These are phyloP conservation scores for Clepsis dumicolana DNA, from an alignment of 2,888 invertebrate species.

Conservation along the genomic window DNA sequence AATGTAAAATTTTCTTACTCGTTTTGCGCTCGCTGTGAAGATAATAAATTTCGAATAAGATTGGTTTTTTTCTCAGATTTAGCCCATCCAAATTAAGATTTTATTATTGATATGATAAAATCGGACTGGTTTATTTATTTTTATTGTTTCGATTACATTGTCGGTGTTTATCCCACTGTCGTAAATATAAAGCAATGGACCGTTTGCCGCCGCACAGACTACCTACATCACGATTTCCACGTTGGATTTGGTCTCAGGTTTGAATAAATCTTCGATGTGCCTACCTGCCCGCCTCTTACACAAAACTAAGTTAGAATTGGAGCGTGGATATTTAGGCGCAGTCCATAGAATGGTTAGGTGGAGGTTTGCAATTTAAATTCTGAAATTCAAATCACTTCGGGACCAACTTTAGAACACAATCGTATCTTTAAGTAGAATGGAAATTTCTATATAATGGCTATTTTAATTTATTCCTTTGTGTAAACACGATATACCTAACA, in stretches of 20 bases:
- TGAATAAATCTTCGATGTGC: slow-evolving; percentile 39
- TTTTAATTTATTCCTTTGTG: slow-evolving; percentile 44
- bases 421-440: slow-evolving; percentile 66
- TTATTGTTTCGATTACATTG: slow-evolving; percentile 38
- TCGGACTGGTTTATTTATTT: slow-evolving; percentile 35
- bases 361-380: slow-evolving; percentile 72
- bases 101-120: slow-evolving; percentile 35
- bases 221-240: slow-evolving; percentile 38
- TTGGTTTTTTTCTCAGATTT: slow-evolving; percentile 37
- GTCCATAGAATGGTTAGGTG: slow-evolving; percentile 55
- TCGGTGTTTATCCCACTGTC: slow-evolving; percentile 38
- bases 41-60: slow-evolving; percentile 40
- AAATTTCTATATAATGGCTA: slow-evolving; percentile 58
- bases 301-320: slow-evolving; percentile 44
- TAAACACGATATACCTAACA: slow-evolving; percentile 38
- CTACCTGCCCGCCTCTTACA: slow-evolving; percentile 37
- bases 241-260: slow-evolving; percentile 34
- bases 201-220: slow-evolving; percentile 13
- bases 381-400: slow-evolving; percentile 80
- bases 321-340: slow-evolving; percentile 44
- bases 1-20: slow-evolving; percentile 44
- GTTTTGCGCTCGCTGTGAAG: slow-evolving; percentile 42
- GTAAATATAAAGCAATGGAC: slow-evolving; percentile 39
- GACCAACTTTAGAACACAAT: slow-evolving; percentile 73
- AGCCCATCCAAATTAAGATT: slow-evolving; percentile 33